These are phyloP conservation scores for Protonibea diacanthus DNA, from an alignment of 2,797 vertebrate species.

Conservation along the genomic window DNA sequence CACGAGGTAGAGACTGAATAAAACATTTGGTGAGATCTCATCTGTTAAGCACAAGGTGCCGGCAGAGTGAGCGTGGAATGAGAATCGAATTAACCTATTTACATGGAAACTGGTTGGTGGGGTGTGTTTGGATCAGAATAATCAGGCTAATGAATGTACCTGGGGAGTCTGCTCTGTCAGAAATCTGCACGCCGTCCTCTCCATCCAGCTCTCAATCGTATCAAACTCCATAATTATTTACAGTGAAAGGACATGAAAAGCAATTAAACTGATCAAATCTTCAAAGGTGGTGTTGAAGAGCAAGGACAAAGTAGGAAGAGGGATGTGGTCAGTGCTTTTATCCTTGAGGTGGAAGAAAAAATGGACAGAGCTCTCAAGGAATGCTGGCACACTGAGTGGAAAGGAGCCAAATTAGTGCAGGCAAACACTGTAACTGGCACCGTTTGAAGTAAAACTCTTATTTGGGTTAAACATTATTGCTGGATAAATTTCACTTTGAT, in stretches of 20 bases:
- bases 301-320: slow-evolving; percentile 42
- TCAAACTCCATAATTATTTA: slow-evolving; percentile 72
- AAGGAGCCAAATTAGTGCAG: background rate
- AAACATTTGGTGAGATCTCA: slow-evolving; percentile 22
- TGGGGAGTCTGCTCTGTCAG: slow-evolving; percentile 67
- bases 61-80: slow-evolving; percentile 39
- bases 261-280: slow-evolving; percentile 78
- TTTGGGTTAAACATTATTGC: slow-evolving; percentile 9
- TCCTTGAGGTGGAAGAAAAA: slow-evolving; percentile 58
- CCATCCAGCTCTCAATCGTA: slow-evolving; percentile 49
- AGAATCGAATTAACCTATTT: slow-evolving; percentile 78
- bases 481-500: slow-evolving; percentile 12
- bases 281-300: slow-evolving; percentile 66
- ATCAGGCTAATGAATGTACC: slow-evolving; percentile 80
- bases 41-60: slow-evolving; percentile 27
- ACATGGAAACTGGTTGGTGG: slow-evolving; percentile 69
- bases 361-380: slow-evolving; percentile 33
- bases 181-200: slow-evolving; percentile 62
- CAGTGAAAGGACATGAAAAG: slow-evolving; percentile 68
- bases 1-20: slow-evolving; percentile 8
- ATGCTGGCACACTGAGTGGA: slow-evolving; percentile 18
- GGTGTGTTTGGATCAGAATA: slow-evolving; percentile 75
- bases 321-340: slow-evolving; percentile 46
- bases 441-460: background rate
- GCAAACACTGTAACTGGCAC: slow-evolving; percentile 9